These are phyloP conservation scores for Caenorhabditis virilis DNA, from an alignment of 2,888 invertebrate genomes.

Conservation along the genomic window DNA sequence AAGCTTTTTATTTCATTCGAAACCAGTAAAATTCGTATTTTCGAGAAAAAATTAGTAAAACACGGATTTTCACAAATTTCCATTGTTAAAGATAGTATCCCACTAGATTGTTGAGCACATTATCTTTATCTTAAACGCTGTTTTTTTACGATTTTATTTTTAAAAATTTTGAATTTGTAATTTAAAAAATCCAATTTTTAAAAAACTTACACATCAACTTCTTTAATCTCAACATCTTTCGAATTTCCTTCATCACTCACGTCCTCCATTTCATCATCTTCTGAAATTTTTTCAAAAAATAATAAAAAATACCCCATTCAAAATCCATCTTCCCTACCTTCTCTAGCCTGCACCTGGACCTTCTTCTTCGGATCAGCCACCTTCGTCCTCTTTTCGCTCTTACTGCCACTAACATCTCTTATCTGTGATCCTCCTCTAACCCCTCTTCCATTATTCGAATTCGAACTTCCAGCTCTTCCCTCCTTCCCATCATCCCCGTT, in stretches of 20 bases:
- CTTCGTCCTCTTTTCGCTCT: conserved; percentile 7
- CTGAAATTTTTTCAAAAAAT: background rate
- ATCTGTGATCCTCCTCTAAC: conserved; percentile 6
- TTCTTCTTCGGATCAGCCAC: conserved; percentile 14
- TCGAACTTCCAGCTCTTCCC: conserved; percentile 14
- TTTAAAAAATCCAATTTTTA: conserved; percentile 8
- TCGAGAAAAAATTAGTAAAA: too few relatives aligned
- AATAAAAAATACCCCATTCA: background rate
- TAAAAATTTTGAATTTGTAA: too few relatives aligned
- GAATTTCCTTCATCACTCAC: background rate
- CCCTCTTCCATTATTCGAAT: conserved; percentile 14
- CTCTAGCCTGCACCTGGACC: too few relatives aligned
- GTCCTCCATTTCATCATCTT: conserved; percentile 5
- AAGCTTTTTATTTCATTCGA: too few relatives aligned
- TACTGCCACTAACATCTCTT: conserved; percentile 1
- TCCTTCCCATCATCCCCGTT: conserved; percentile 4
- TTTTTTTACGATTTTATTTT: too few relatives aligned
- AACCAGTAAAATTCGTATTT: too few relatives aligned
- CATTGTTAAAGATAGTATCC: too few relatives aligned
- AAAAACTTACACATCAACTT: conserved; percentile 5
- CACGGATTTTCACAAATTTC: too few relatives aligned
- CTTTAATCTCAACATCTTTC: conserved; percentile 4
- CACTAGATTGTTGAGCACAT: too few relatives aligned
- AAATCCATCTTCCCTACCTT: conserved; percentile 1
- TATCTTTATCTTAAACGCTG: too few relatives aligned